Base-by-base conservation (phyloP, 2,888 invertebrate genomes). In the Drosophila emarginata region DNA sequence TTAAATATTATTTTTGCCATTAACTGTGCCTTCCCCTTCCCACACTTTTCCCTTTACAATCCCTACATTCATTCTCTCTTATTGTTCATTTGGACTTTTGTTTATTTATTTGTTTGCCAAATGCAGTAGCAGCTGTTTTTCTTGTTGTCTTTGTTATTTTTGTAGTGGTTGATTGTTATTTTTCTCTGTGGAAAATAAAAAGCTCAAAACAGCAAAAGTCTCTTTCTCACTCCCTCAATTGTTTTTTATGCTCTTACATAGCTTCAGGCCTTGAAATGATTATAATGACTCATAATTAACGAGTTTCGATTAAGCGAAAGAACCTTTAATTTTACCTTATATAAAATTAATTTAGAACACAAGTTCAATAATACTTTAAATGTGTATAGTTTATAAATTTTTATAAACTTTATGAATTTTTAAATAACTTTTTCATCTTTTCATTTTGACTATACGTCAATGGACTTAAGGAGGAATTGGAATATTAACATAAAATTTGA, bases 1-100 rank as follows among this genome's bases (percentile, higher is more conserved):
- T 69, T 71, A 74, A 80, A 83, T 83, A 75, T 80, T 77, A 77
- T 74, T 78, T 70, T 64, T 68, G 50, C 71, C 70, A 76, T 79
- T 74, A 67, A 66, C 72, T 32, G 26, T 50, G 37, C 11, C 37
- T 32, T 39, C 50, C 45, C 23, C 57, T 63, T 45, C 0, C 37
- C n/a, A 3, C 37, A 12, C 37, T n/a, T 4, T 1, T 0, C 1
- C 45, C 63, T 51, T 36, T 36, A 61, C 37, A 14, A 15, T 52
- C 14, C 40, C 53, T 21, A 54, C 66, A 66, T 57, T 57, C 26
- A 54, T 64, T 45, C 45, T 54, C 60, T 59, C 57, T 59, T 62
- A 51, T 56, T 65, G 59, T 58, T 67, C 70, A 69, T 67, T 74
- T 74, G 63, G 61, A 54, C 52, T 51, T 61, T 61, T 77, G 64